Evolutionary conservation across 2,797 vertebrate genomes (phyloP).

Genomic region (Acanthurus leucopareius): DNA sequence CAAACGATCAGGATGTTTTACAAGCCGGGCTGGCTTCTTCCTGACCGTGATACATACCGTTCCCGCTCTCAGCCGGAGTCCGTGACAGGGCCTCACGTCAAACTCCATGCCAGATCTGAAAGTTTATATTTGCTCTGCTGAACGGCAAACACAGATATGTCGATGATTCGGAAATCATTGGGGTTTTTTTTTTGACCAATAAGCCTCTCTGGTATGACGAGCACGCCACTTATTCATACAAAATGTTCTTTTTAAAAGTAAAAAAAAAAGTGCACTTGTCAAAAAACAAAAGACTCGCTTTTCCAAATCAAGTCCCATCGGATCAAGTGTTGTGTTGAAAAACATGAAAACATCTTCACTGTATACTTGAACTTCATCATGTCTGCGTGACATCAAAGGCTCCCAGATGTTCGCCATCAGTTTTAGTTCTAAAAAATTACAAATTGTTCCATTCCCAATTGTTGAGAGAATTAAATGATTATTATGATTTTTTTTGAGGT

Average conservation of each 20-base stretch:
- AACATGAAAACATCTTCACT: constrained; percentile 9
- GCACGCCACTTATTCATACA: constrained; percentile 48
- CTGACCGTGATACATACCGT: constrained; percentile 54
- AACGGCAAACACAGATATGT: constrained; percentile 32
- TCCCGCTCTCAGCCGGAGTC: constrained; percentile 39
- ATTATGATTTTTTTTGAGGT: constrained; percentile 1
- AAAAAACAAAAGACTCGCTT: constrained; percentile 29
- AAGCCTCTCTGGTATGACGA: constrained; percentile 43
- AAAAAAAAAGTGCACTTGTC: constrained; percentile 26
- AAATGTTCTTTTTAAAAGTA: constrained; percentile 19
- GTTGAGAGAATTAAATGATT: too few relatives aligned
- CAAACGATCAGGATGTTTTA: constrained; percentile 71
- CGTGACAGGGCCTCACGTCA: constrained; percentile 43
- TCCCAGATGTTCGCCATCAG: neutral
- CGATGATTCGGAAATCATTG: constrained; percentile 38
- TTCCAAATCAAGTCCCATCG: neutral
- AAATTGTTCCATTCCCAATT: neutral
- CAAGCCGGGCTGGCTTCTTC: constrained; percentile 50
- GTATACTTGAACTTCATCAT: constrained; percentile 8
- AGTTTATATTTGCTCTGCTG: constrained; percentile 50
- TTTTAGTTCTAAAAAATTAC: neutral
- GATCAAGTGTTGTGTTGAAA: neutral
- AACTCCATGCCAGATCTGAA: constrained; percentile 35
- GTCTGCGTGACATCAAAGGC: neutral
- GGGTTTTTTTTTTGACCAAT: constrained; percentile 41